Base-by-base conservation (phyloP, 2,888 invertebrate genomes). In the Mycalesis mineus region DNA sequence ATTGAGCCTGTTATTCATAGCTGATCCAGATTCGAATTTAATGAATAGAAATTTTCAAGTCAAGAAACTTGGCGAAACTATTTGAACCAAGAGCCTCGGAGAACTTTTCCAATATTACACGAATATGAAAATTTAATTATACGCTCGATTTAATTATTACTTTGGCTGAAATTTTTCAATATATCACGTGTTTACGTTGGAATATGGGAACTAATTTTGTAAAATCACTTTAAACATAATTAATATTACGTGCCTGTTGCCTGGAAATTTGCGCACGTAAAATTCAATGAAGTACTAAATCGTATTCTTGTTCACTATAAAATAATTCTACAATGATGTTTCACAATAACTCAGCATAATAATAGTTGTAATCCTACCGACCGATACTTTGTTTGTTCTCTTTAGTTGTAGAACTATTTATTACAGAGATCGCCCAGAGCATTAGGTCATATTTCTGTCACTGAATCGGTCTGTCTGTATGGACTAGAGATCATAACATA, bases 101-200 rank as follows among this genome's bases (percentile, higher is more conserved):
- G 52, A 62, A 60, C 60, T 62, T 62, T 62, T 62, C 60, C 60
- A 60, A 62, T 62, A 62, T 62, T 62, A 60, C 62, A 62, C 57
- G 62, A 57, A 57, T 62, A 57, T 62, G 62, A 62, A 61, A 61
- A 57, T 60, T 62, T 60, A 45, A 59, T 59, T 62, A 57, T 51
- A 58, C 29, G 39, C 51, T 53, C 33, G 22, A 57, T 55, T 60
- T 55, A 52, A 60, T 55, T 57, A 60, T 45, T 55, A 55, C 51
- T 57, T 57, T 11, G 15, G n/a, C 33, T 45, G 50, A 39, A 33
- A 51, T 57, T 52, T 53, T 40, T 53, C 37, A 58, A 55, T 44
- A 55, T 31, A 36, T 29, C 9, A 6, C 52, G 28, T 44, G 33
- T 8, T 47, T 2, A 33, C 31, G 31, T 22, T 5, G 11, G 17